Evolutionary conservation across 2,888 invertebrate genomes (phyloP).

Genomic region (Scelioninae gen. 1): DNA sequence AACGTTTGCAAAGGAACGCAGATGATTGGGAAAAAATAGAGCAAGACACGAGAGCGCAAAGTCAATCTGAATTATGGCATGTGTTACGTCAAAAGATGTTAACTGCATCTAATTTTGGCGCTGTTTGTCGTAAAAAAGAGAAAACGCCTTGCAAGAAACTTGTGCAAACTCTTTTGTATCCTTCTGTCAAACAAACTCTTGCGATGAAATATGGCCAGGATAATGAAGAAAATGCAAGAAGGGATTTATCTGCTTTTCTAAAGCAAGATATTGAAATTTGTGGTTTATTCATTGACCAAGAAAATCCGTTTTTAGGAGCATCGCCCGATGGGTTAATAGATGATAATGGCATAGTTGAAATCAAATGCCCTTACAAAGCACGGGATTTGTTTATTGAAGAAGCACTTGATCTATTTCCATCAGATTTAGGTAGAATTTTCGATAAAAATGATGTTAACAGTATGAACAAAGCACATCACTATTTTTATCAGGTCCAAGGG

Average conservation of each 20-base stretch:
- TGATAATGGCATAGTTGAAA: constrained; percentile 47
- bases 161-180: too few species aligned
- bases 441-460: constrained; percentile 9
- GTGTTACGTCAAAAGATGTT: constrained; percentile 20
- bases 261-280: constrained; percentile 13
- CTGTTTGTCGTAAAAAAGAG: constrained; percentile 40
- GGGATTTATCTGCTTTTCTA: constrained; percentile 21
- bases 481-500: too few species aligned
- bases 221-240: constrained; percentile 50
- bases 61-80: too few species aligned
- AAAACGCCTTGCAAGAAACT: constrained; percentile 40
- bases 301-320: too few species aligned
- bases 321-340: too few species aligned
- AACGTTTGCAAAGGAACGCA: constrained; percentile 6
- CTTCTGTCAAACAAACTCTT: background rate
- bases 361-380: too few species aligned
- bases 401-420: constrained; percentile 4
- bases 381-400: constrained; percentile 4
- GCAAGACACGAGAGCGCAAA: constrained; percentile 3
- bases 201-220: constrained; percentile 44
- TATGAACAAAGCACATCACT: too few species aligned
- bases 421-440: constrained; percentile 25
- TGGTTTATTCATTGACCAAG: constrained; percentile 65
- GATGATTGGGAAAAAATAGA: constrained; percentile 4
- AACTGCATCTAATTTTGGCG: constrained; percentile 61